Percentiles rank a stretch among this genome's conserved stretches.
These are phyloP conservation scores for Natator depressus DNA, from an alignment of 2,113 vertebrate genomes.

Conservation along the genomic window DNA sequence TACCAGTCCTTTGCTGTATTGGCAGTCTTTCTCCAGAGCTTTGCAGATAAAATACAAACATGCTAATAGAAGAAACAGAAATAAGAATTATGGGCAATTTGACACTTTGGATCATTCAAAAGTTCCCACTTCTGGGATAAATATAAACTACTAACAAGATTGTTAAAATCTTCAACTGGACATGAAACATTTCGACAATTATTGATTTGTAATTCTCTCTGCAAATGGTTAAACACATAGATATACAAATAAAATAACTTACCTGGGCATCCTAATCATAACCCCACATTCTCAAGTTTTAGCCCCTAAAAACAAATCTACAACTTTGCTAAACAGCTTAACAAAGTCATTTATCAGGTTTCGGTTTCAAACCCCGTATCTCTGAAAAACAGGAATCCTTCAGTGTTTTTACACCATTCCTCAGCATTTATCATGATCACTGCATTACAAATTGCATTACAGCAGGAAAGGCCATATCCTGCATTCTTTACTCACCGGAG, in stretches of 20 bases:
- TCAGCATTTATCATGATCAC: background rate
- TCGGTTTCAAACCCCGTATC: background rate
- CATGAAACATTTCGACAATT: background rate
- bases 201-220: background rate
- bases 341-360: background rate
- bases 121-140: background rate
- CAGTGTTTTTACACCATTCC: background rate
- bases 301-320: background rate
- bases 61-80: conserved; percentile 72
- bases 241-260: background rate
- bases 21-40: conserved; percentile 92
- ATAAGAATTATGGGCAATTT: background rate
- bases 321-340: background rate
- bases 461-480: background rate
- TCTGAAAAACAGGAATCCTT: background rate
- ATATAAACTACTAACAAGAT: background rate
- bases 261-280: background rate
- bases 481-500: rapidly evolving
- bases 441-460: background rate
- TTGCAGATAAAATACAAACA: conserved; percentile 97
- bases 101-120: background rate
- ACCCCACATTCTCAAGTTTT: background rate
- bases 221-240: background rate
- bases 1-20: conserved; percentile 94
- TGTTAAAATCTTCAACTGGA: background rate